Conservation (phyloP, 2,113 vertebrate species). For the Columba livia region DNA sequence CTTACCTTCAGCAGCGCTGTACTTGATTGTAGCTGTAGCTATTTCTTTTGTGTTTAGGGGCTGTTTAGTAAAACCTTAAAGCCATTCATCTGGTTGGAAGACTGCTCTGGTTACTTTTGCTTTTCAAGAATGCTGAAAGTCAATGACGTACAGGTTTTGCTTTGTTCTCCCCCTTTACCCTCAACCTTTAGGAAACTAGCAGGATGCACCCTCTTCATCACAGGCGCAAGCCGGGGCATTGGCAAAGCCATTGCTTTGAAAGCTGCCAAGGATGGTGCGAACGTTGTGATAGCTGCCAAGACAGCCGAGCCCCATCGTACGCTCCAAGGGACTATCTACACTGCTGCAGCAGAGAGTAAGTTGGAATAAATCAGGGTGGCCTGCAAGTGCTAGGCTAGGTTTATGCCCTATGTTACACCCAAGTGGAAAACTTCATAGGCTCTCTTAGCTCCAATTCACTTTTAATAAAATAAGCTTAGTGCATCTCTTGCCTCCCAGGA, state of each 20-base stretch:
- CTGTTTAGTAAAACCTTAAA: neutral
- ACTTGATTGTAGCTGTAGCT: neutral
- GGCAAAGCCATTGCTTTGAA: conserved; percentile 97
- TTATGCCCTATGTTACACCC: neutral
- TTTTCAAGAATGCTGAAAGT: neutral
- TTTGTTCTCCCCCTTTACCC: neutral
- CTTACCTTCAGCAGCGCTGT: neutral
- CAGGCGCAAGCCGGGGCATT: conserved; percentile 93
- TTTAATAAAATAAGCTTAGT: neutral
- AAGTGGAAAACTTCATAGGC: neutral
- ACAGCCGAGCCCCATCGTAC: conserved; percentile 87
- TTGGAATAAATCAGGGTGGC: neutral
- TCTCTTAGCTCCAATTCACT: neutral
- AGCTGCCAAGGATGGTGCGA: conserved; percentile 93
- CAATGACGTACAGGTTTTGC: neutral
- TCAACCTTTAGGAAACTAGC: conserved; percentile 84
- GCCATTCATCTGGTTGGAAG: neutral
- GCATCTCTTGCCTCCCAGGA: neutral
- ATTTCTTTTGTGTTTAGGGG: neutral
- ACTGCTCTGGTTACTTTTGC: neutral
- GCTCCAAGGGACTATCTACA: conserved; percentile 93
- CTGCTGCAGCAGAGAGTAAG: conserved; percentile 91
- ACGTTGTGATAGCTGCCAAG: conserved; percentile 93
- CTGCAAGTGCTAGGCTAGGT: neutral
- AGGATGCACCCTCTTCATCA: conserved; percentile 93